Base-by-base conservation (phyloP, 2,113 vertebrate species). In the Tragelaphus scriptus region DNA sequence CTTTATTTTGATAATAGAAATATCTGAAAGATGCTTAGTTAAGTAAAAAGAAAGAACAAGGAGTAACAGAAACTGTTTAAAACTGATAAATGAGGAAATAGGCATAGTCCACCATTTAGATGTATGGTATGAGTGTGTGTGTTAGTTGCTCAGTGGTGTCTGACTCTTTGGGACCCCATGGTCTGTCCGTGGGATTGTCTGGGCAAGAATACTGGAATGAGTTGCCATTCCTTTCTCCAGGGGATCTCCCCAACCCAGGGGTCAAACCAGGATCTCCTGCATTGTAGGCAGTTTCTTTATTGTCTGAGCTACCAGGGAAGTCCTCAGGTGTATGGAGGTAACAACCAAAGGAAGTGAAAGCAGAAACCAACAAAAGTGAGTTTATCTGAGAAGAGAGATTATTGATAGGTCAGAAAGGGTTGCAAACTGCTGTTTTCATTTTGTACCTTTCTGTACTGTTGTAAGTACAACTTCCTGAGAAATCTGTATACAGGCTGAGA, bases 341-440 rank as follows among this genome's bases (percentile, higher is more conserved):
- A 51, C 26, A 28, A 91, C 21, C 36, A 93, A 65, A 61, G 36
- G 40, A 59, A 58, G 79, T 55, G 53, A 93, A 91, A 85, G 15
- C 40, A 58, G 79, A 85, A 87, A 88, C 15, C 2, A 11, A 71
- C 93, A 4, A 68, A 51, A 47, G 28, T 30, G 44, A 32, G 10
- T 91, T 81, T 53, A 32, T 95, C 26, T 97, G 82, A 97, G 87
- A 95, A 58, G 49, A 93, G 87, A 79, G n/a, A 51, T 88, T 58
- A 55, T 82, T 55, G 21, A 8, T 63, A 85, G 47, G 79, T 91
- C 65, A 92, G 85, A 55, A 87, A 88, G 36, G 49, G 51, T 17
- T 21, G 56, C 16, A n/a, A 79, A 23, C 49, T 36, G 51, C 59
- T 75, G 47, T 91, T 91, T 91, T 92, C 58, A 85, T 68, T 75